phyloP scores from a whole-genome alignment of 2,113 vertebrate species.

The Paramisgurnus dabryanus region DNA sequence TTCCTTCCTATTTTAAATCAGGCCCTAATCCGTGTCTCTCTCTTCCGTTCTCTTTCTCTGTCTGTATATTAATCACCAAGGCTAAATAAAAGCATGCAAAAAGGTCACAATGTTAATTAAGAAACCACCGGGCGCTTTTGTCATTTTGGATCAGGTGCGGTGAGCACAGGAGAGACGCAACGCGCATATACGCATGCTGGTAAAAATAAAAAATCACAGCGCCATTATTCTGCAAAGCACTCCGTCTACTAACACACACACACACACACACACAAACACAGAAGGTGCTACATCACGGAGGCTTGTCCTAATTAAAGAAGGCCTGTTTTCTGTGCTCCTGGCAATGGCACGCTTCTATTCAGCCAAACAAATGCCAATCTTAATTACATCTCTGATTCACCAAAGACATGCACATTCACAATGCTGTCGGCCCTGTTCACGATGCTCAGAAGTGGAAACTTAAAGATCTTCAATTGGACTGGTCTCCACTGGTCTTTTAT shows the following conservation, averaged over 20 bases:
- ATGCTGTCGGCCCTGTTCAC: background rate
- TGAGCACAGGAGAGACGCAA: slow-evolving; percentile 29
- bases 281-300: slow-evolving; percentile 53
- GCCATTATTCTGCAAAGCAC: slow-evolving; percentile 18
- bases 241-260: slow-evolving; percentile 22
- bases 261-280: slow-evolving; percentile 34
- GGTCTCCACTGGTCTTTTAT: no score
- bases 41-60: slow-evolving; percentile 26
- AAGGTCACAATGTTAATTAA: slow-evolving; percentile 65
- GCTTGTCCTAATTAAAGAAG: slow-evolving; percentile 55
- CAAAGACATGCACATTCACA: slow-evolving; percentile 1
- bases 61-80: slow-evolving; percentile 50
- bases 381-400: slow-evolving; percentile 45
- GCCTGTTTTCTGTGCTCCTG: slow-evolving; percentile 46
- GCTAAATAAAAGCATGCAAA: slow-evolving; percentile 50
- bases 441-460: slow-evolving; percentile 22
- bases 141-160: slow-evolving; percentile 47
- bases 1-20: slow-evolving; percentile 23
- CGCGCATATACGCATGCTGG: slow-evolving; percentile 9
- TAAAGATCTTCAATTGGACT: background rate
- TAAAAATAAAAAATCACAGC: background rate
- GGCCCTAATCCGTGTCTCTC: slow-evolving; percentile 16
- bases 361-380: slow-evolving; percentile 57
- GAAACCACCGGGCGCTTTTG: slow-evolving; percentile 50
- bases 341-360: slow-evolving; percentile 52